Evolutionary conservation across 2,113 vertebrate species (phyloP), one percentile per base, ranked within the genome.

Genomic region (Bungarus multicinctus): DNA sequence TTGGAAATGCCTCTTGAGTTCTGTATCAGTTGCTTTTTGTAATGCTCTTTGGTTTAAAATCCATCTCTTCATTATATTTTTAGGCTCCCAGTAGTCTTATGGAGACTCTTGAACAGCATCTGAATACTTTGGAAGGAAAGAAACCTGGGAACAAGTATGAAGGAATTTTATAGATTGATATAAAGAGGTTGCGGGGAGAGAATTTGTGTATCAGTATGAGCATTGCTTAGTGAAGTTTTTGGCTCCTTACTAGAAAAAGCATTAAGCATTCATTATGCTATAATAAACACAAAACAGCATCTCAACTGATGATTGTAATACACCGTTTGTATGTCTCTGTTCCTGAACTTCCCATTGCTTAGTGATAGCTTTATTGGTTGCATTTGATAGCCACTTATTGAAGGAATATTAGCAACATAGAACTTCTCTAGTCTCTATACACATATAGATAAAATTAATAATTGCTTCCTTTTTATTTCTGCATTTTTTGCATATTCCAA

Each of bases 51-150:
- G 20, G 93, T 91, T 55, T 91, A 55, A 88, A 92, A 94, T 92
- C 3, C 93, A 92, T 91, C 93, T 94, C 94, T 96, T 97, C 45
- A 94, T 92, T 97, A 97, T 93, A 88, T 92, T 97, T 97, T 57
- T 96, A 99, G 99, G 99, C 99, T 96, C 99, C 99, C 47, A 99
- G 99, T 97, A 99, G 99, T 97, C 99, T 99, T 94, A 98, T 99
- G 98, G 99, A 99, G 97, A 99, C 99, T 64, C 98, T 99, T 95
- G 99, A 99, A 96, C 99, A 99, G 34, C 99, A 99, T 96, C 98
- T 99, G 95, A 99, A 99, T 97, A 99, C 98, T n/a, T 97, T 99
- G 97, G 99, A 99, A 97, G 99, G 99, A 93, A 99, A 99, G 96
- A 99, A 99, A 97, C 98, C 98, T 93, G 98, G 98, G 94, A 98